Evolutionary conservation across 2,113 vertebrate species (phyloP), one percentile per base, ranked within the genome.

Genomic region (Marmota monax): DNA sequence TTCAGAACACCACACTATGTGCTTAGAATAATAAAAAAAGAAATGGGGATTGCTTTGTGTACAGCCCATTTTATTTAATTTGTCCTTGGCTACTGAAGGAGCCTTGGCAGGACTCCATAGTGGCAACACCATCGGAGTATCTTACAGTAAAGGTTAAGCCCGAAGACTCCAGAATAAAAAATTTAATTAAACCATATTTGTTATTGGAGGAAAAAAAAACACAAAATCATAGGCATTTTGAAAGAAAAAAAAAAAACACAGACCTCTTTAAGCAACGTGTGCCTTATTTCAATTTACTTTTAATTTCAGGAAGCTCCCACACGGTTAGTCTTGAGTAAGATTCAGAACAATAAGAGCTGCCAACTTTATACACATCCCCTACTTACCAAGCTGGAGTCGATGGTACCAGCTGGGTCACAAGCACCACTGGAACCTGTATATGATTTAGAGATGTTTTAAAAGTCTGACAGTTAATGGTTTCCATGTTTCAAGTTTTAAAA

Each of bases 371-470:
- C 7, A 77, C 20, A 37, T 22, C 72, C 51, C 96, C 89, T 89
- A 98, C 99, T 98, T 99, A 99, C 99, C 82, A 95, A 98, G 96
- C 97, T 97, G 93, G 98, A 98, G 93, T 98, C 96, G 8, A 93
- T 0, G 10, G 99, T 99, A 69, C 99, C 99, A 34, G 98, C 98
- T 45, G 97, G 97, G 93, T 99, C 98, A 97, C 99, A 99, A 45
- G 96, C 92, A 27, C 88, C 96, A 96, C 2, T 90, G 78, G 69
- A 25, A 93, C 97, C 99, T 99, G 96, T 51, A 77, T 51, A 25
- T 13, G 92, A 97, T 97, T 63, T 48, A 96, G 96, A 98, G 89
- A 53, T 23, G 20, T 56, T 76, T 84, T 77, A 84, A 86, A 51
- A 39, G 6, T 56, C 29, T 45, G 32, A 20, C 32, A 18, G 32